Percentiles rank a stretch among this genome's conserved stretches.
phyloP scores from a whole-genome alignment of 2,888 invertebrate genomes.

The Parasteatoda lunata region DNA sequence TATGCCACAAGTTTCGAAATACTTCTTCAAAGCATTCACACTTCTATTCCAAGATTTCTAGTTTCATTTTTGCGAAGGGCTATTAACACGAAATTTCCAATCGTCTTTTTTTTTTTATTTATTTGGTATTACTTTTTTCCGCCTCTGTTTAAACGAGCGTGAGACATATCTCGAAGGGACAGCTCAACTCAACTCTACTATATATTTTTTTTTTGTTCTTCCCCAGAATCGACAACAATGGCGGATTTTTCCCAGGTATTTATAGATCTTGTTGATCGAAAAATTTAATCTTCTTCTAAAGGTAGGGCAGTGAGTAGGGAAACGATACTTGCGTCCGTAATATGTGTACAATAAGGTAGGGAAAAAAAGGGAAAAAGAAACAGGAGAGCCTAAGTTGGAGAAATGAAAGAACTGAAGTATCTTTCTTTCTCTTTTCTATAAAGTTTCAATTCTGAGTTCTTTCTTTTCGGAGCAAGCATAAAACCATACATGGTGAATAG shows the following conservation, averaged over 20 bases:
- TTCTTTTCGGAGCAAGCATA: neutral
- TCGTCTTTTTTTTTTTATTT: neutral
- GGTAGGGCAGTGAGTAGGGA: neutral
- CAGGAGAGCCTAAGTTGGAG: neutral
- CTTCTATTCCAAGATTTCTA: neutral
- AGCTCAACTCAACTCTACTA: conserved; percentile 10
- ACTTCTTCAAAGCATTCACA: neutral
- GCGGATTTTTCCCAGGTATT: conserved; percentile 11
- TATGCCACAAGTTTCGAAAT: neutral
- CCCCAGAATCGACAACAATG: conserved; percentile 5
- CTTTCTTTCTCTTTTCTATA: conserved; percentile 15
- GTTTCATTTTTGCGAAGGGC: neutral
- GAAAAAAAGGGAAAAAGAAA: neutral
- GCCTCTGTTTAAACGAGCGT: neutral
- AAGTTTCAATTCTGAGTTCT: conserved; percentile 30
- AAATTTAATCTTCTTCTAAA: neutral
- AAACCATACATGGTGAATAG: neutral
- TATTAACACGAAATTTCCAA: conserved; percentile 1
- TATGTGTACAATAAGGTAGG: conserved; percentile 2
- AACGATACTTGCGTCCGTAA: neutral
- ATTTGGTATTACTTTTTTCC: conserved; percentile 8
- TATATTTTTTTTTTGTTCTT: conserved; percentile 5
- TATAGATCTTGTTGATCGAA: conserved; percentile 24
- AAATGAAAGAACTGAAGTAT: conserved; percentile 8
- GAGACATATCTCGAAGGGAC: conserved; percentile 9